Evolutionary conservation across 37 sponge, comb jelly and placozoan genomes (phyloP).

Genomic region (Hexactinellida sp.): DNA sequence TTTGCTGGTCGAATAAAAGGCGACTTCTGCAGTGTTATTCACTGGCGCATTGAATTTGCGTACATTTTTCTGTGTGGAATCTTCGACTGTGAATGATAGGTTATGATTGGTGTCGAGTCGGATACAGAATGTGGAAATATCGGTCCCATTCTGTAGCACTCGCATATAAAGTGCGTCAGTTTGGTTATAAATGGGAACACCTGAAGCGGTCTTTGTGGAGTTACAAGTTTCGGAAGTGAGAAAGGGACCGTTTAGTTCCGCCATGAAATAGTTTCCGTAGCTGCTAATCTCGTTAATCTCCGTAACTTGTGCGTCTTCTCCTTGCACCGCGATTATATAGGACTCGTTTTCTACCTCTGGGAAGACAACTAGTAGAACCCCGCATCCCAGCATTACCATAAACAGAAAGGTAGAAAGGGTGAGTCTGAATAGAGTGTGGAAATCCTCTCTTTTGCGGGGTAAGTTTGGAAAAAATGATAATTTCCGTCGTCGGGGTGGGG

Average conservation of each 20-base stretch:
- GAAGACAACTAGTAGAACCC: neutral
- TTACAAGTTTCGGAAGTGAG: neutral
- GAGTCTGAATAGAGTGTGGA: neutral
- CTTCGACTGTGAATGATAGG: neutral
- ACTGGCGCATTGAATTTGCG: neutral
- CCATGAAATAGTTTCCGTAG: neutral
- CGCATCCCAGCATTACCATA: neutral
- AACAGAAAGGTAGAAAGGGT: neutral
- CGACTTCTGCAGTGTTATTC: neutral
- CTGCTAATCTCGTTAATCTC: neutral
- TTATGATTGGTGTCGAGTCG: neutral
- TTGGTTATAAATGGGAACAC: neutral
- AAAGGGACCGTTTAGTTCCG: neutral
- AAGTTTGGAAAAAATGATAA: neutral
- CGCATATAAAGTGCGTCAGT: neutral
- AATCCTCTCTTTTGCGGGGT: neutral
- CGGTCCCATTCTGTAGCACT: neutral
- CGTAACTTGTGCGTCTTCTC: neutral
- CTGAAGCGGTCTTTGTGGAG: neutral
- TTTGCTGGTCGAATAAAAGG: neutral
- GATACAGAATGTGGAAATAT: neutral
- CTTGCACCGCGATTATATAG: neutral
- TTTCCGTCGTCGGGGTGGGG: neutral
- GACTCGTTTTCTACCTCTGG: neutral
- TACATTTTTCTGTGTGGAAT: neutral